Evolutionary conservation across 2,113 vertebrate genomes (phyloP).

Genomic region (Pao palembangensis): DNA sequence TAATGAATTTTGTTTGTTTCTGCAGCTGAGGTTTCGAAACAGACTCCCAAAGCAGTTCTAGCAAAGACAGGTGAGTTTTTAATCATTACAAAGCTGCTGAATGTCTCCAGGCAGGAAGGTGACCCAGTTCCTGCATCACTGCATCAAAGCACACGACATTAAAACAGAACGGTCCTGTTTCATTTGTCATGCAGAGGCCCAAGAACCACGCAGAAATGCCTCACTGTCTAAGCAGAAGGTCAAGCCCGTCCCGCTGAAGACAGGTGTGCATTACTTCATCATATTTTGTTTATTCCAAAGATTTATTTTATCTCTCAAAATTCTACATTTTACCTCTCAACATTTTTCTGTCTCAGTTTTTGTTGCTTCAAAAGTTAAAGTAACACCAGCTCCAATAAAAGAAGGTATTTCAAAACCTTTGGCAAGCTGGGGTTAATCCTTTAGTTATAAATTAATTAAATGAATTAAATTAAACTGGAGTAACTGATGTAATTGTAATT

Average conservation of each 20-base stretch:
- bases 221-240: conserved; percentile 50
- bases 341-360: conserved; percentile 12
- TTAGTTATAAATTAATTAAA: background rate
- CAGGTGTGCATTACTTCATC: conserved; percentile 34
- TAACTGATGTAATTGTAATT: background rate
- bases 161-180: background rate
- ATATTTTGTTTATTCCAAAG: too few relatives aligned
- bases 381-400: conserved; percentile 36
- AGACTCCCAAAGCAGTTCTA: conserved; percentile 34
- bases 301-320: background rate
- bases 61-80: conserved; percentile 34
- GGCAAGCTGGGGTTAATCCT: background rate
- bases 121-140: background rate
- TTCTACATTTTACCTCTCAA: background rate
- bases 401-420: conserved; percentile 31
- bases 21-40: conserved; percentile 32
- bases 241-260: conserved; percentile 51
- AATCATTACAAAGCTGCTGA: background rate
- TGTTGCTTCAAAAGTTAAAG: conserved; percentile 45
- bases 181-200: conserved; percentile 28
- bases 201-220: conserved; percentile 38
- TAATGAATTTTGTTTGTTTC: background rate
- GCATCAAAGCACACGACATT: conserved; percentile 33
- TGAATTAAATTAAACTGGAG: too few relatives aligned
- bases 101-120: background rate